Conservation (phyloP, 2,888 invertebrate genomes). For the Acanthosepion pharaonis region DNA sequence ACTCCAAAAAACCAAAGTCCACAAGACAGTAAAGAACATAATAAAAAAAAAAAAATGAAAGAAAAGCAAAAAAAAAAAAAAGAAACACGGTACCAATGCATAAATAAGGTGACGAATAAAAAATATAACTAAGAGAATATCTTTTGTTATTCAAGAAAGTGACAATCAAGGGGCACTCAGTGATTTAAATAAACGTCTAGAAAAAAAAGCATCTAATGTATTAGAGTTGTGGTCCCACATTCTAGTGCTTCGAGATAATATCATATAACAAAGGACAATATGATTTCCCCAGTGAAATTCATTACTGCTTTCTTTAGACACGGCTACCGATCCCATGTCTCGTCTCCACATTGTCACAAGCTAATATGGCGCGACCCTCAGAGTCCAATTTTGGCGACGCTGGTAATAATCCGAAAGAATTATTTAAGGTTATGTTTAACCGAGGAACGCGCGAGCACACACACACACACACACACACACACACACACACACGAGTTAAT, state of each 20-base stretch:
- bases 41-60: neutral
- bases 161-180: neutral
- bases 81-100: neutral
- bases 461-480: too few relatives aligned
- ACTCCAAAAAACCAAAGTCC: neutral
- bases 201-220: neutral
- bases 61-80: neutral
- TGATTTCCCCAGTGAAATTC: constrained; percentile 10
- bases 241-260: constrained; percentile 18
- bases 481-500: neutral
- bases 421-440: neutral
- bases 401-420: neutral
- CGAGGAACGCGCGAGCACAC: neutral
- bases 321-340: constrained; percentile 13
- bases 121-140: neutral
- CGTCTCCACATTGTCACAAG: neutral
- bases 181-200: constrained; percentile 17
- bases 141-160: neutral
- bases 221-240: constrained; percentile 15
- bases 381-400: neutral
- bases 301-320: neutral
- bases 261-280: neutral
- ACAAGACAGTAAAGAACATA: neutral
- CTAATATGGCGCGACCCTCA: neutral
- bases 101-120: neutral